Conservation (phyloP, 1,140 invertebrate genomes). For the Drosophila lowei region DNA sequence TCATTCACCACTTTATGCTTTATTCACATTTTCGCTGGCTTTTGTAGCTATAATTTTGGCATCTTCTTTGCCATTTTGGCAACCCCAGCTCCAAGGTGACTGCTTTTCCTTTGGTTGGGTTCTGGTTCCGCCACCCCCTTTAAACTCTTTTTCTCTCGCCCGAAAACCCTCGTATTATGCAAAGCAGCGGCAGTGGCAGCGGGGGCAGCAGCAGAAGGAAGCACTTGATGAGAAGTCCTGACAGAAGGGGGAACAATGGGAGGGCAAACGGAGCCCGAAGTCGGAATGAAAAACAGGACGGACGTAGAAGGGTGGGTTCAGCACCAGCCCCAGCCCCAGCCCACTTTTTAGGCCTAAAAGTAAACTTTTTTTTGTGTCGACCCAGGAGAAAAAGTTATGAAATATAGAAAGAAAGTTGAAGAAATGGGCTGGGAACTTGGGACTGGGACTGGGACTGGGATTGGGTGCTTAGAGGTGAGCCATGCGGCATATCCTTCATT, state of each 20-base stretch:
- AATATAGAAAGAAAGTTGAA: slow-evolving; percentile 60
- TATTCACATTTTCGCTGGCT: slow-evolving; percentile 26
- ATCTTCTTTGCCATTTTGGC: slow-evolving; percentile 24
- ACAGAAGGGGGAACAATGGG: slow-evolving; percentile 11
- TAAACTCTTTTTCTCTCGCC: slow-evolving; percentile 39
- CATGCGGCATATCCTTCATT: slow-evolving; percentile 80
- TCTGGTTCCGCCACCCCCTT: slow-evolving; percentile 9
- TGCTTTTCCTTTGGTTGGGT: slow-evolving; percentile 2
- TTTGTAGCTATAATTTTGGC: slow-evolving; percentile 47
- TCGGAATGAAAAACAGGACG: slow-evolving; percentile 52
- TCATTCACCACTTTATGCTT: background rate
- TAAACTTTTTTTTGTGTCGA: slow-evolving; percentile 59
- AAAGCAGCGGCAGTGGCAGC: slow-evolving; percentile 48
- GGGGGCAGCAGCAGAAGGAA: background rate
- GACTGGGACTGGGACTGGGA: slow-evolving; percentile 1
- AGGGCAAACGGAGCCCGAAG: slow-evolving; percentile 44
- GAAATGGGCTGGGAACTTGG: slow-evolving; percentile 26
- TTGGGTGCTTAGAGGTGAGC: slow-evolving; percentile 54
- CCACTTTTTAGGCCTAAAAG: slow-evolving; percentile 61
- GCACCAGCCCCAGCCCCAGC: background rate
- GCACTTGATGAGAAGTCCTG: slow-evolving; percentile 41
- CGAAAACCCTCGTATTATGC: slow-evolving; percentile 57
- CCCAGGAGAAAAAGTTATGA: slow-evolving; percentile 64
- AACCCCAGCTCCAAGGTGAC: slow-evolving; percentile 38
- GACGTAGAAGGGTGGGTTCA: slow-evolving; percentile 23